Conservation (phyloP, 2,113 vertebrate species). For the Microtus pennsylvanicus region DNA sequence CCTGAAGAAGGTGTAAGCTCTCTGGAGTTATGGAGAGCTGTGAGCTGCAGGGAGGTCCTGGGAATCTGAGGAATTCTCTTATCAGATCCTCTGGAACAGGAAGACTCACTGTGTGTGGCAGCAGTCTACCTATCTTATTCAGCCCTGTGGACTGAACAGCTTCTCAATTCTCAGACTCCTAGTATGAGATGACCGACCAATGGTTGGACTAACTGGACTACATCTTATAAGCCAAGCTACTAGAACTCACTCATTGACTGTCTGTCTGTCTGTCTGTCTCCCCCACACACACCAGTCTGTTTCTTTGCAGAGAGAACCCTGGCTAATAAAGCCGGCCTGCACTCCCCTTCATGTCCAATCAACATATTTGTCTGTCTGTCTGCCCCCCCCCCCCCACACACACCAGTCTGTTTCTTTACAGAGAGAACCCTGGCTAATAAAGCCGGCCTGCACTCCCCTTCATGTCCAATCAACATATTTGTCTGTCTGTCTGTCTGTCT, state of each 20-base stretch:
- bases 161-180: background rate
- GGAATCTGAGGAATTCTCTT: background rate
- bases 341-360: background rate
- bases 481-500: no score
- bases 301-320: background rate
- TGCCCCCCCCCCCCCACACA: accelerated
- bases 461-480: background rate
- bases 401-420: background rate
- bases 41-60: background rate
- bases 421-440: background rate
- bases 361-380: no score
- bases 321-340: background rate
- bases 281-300: no score
- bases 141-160: background rate
- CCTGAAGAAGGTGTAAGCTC: background rate
- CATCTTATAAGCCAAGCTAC: background rate
- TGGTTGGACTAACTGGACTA: background rate
- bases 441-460: background rate
- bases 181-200: background rate
- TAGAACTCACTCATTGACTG: no score
- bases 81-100: background rate
- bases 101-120: background rate
- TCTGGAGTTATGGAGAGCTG: background rate
- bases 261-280: no score
- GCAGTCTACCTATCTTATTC: background rate